phyloP scores from a whole-genome alignment of 1,140 invertebrate genomes.

The Eurosta solidaginis region DNA sequence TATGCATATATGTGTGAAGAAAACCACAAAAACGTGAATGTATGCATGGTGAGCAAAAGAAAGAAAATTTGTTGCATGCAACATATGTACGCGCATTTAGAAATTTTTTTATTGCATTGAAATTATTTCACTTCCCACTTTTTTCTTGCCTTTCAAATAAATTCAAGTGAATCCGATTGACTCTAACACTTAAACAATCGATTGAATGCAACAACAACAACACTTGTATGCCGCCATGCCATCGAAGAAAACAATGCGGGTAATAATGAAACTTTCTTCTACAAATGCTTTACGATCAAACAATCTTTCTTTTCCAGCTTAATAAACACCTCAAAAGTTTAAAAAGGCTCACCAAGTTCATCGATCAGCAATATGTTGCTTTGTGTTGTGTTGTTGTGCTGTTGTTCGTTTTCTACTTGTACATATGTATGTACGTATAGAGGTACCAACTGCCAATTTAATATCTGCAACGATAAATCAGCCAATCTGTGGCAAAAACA shows the following conservation, averaged over 20 bases:
- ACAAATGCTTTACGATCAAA: background rate
- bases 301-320: background rate
- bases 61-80: slow-evolving; percentile 26
- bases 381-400: background rate
- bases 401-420: background rate
- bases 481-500: slow-evolving; percentile 28
- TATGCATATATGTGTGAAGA: background rate
- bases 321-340: slow-evolving; percentile 29
- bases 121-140: no score
- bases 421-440: background rate
- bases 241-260: slow-evolving; percentile 6
- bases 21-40: background rate
- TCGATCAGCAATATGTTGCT: background rate
- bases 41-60: background rate
- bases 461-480: slow-evolving; percentile 34
- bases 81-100: slow-evolving; percentile 3
- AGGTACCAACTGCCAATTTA: slow-evolving; percentile 27
- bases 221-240: background rate
- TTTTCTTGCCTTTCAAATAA: background rate
- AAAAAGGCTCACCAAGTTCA: slow-evolving; percentile 20
- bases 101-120: no score
- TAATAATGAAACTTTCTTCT: background rate
- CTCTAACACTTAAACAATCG: slow-evolving; percentile 20
- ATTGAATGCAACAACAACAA: background rate
- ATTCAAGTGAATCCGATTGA: slow-evolving; percentile 5